Evolutionary conservation across 2,113 vertebrate genomes (phyloP).

Genomic region (Oryzias celebensis): DNA sequence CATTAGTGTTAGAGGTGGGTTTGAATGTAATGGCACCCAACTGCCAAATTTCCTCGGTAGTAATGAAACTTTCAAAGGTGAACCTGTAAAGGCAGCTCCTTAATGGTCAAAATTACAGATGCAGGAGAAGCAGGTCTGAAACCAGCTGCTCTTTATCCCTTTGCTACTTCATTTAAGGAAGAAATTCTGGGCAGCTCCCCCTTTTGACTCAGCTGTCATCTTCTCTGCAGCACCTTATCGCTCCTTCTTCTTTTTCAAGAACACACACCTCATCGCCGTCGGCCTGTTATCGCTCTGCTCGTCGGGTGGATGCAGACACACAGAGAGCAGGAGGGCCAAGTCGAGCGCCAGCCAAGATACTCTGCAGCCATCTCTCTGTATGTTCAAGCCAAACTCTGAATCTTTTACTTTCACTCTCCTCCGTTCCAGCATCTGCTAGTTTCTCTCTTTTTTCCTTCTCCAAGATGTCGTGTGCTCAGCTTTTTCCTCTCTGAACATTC

Average conservation of each 20-base stretch:
- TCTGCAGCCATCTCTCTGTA: neutral
- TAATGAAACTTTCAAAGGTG: conserved; percentile 8
- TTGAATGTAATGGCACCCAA: conserved; percentile 7
- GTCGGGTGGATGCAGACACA: conserved; percentile 23
- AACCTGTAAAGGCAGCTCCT: conserved; percentile 10
- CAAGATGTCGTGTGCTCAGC: conserved; percentile 1
- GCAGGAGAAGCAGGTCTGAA: neutral
- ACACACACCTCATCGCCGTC: conserved; percentile 1
- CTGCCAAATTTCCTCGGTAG: conserved; percentile 18
- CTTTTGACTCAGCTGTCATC: conserved; percentile 56
- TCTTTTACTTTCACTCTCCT: conserved; percentile 8
- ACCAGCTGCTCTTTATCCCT: conserved; percentile 31
- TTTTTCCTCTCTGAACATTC: conserved; percentile 1
- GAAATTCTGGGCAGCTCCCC: conserved; percentile 5
- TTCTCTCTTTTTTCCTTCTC: conserved; percentile 7
- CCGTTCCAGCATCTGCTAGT: conserved; percentile 13
- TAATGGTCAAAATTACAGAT: neutral
- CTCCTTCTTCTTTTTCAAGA: neutral
- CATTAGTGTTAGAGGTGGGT: conserved; percentile 10
- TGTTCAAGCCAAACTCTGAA: conserved; percentile 5
- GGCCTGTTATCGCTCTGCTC: conserved; percentile 2
- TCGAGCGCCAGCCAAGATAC: conserved; percentile 21
- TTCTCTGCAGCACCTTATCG: neutral
- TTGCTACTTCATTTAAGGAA: conserved; percentile 40
- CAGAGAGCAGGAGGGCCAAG: conserved; percentile 13